Evolutionary conservation across 1,140 invertebrate genomes (phyloP).

Genomic region (Helicoverpa zea): DNA sequence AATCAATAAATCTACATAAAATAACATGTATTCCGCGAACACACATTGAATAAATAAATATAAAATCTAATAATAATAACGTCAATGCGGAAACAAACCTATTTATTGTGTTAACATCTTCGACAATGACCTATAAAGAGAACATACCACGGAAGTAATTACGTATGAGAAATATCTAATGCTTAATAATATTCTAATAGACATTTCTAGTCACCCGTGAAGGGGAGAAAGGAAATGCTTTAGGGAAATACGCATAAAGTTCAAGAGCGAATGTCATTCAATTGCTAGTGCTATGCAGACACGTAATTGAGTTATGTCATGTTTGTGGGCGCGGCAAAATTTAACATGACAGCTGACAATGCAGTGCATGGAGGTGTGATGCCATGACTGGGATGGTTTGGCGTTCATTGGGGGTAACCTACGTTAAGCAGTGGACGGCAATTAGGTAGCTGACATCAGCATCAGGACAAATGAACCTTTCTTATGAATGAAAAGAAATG

Average conservation of each 20-base stretch:
- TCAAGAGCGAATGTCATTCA: slow-evolving; percentile 13
- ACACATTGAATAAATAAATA: slow-evolving; percentile 19
- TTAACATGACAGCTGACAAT: background rate
- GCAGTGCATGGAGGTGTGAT: no score
- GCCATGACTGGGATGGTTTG: no score
- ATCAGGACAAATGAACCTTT: background rate
- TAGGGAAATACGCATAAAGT: background rate
- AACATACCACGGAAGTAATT: slow-evolving; percentile 26
- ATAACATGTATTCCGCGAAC: background rate
- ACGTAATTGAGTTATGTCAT: background rate
- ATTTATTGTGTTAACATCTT: background rate
- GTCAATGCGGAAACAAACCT: slow-evolving; percentile 14
- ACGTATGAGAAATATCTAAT: background rate
- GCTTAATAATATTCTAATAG: background rate
- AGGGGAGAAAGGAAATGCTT: slow-evolving; percentile 26
- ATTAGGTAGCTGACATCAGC: no score
- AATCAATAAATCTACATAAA: background rate
- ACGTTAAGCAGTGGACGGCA: no score
- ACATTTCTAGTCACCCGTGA: background rate
- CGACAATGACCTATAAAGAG: slow-evolving; percentile 1
- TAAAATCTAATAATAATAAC: background rate
- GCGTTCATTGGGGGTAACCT: no score
- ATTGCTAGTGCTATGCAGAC: slow-evolving; percentile 7
- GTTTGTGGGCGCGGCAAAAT: slow-evolving; percentile 5
- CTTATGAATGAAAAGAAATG: background rate